phyloP scores from a whole-genome alignment of 2,113 vertebrate species.

The Chrysemys picta region DNA sequence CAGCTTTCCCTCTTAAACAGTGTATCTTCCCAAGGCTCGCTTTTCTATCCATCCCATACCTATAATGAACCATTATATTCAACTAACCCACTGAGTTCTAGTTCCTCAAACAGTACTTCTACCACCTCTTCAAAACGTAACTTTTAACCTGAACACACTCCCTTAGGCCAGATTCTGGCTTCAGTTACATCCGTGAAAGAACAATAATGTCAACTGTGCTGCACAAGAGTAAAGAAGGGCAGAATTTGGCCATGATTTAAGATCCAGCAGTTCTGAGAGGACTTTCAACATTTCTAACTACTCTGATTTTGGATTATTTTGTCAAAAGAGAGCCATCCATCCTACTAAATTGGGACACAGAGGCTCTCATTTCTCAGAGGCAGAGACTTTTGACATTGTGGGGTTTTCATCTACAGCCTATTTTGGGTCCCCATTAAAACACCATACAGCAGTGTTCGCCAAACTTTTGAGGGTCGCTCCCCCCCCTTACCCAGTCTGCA shows the following conservation, averaged over 20 bases:
- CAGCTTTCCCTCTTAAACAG: background rate
- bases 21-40: accelerated
- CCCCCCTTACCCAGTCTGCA: too few relatives aligned
- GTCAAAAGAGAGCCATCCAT: background rate
- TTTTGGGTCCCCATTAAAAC: background rate
- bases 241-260: background rate
- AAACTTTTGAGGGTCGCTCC: too few relatives aligned
- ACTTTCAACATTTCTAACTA: background rate
- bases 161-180: background rate
- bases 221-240: background rate
- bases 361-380: background rate
- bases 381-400: background rate
- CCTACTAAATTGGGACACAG: background rate
- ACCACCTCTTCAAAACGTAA: background rate
- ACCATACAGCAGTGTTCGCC: background rate
- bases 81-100: background rate
- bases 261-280: background rate
- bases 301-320: background rate
- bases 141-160: background rate
- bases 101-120: background rate
- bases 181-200: background rate
- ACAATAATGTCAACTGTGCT: background rate
- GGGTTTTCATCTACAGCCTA: background rate
- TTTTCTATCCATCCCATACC: accelerated
- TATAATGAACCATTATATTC: background rate